Percentiles rank a stretch among this genome's conserved stretches.
phyloP scores from a whole-genome alignment of 2,113 vertebrate genomes.

The Aegotheles bennettii region DNA sequence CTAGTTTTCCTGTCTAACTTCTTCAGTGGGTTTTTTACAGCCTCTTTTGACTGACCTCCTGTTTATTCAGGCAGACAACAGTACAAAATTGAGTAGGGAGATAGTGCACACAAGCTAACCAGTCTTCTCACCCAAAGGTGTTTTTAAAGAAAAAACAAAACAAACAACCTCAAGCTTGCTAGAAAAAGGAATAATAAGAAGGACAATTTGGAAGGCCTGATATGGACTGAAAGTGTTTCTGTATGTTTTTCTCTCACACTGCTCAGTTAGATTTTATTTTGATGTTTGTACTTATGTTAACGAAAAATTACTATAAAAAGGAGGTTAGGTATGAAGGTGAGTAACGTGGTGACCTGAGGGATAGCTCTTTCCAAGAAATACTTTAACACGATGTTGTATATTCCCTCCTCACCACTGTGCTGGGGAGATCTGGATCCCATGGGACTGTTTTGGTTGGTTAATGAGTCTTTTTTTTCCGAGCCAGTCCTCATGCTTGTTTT shows the following conservation, averaged over 20 bases:
- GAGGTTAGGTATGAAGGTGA: background rate
- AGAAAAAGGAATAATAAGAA: background rate
- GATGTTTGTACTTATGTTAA: background rate
- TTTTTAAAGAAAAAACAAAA: background rate
- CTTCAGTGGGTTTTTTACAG: background rate
- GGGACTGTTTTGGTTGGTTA: background rate
- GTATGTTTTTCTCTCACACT: background rate
- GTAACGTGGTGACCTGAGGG: background rate
- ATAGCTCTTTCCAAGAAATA: background rate
- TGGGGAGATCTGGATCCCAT: background rate
- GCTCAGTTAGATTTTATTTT: background rate
- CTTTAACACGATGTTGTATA: fast-evolving
- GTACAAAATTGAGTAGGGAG: background rate
- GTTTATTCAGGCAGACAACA: background rate
- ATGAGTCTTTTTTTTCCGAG: background rate
- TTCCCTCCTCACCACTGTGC: background rate
- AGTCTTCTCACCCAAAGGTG: background rate
- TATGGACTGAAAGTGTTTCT: no score
- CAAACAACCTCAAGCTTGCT: background rate
- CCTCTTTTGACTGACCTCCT: background rate
- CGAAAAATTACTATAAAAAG: background rate
- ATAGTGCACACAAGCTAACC: background rate
- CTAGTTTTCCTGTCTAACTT: background rate
- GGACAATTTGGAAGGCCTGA: background rate
- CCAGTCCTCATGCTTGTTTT: background rate